Evolutionary conservation across 2,113 vertebrate genomes (phyloP).

Genomic region (Tragelaphus scriptus): DNA sequence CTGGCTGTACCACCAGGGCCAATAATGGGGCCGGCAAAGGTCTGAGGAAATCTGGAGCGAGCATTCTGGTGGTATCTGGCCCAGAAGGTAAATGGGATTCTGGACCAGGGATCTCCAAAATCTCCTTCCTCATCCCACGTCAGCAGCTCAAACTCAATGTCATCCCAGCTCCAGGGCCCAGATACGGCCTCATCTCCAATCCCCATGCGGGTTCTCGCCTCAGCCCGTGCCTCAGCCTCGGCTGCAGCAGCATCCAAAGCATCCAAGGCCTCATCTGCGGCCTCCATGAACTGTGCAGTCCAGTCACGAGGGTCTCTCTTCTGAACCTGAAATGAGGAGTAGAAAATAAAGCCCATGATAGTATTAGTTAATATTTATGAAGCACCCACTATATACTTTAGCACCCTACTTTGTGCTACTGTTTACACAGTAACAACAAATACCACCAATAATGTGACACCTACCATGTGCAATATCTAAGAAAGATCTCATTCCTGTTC

Average conservation of each 20-base stretch:
- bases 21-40: conserved; percentile 65
- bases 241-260: conserved; percentile 71
- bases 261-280: conserved; percentile 70
- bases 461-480: background rate
- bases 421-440: background rate
- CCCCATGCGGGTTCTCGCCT: conserved; percentile 70
- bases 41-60: conserved; percentile 69
- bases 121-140: conserved; percentile 75
- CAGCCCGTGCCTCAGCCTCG: conserved; percentile 68
- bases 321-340: conserved; percentile 59
- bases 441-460: background rate
- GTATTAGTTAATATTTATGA: background rate
- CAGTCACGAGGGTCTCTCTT: conserved; percentile 72
- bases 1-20: conserved; percentile 55
- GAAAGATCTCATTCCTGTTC: conserved; percentile 1
- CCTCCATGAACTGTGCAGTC: conserved; percentile 73
- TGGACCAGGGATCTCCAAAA: conserved; percentile 71
- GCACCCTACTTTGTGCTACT: background rate
- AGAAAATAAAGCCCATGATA: conserved; percentile 22
- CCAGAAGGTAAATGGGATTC: conserved; percentile 73
- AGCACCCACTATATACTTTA: background rate
- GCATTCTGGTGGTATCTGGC: conserved; percentile 73
- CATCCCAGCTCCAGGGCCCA: conserved; percentile 75
- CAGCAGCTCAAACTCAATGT: conserved; percentile 73
- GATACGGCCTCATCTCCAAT: conserved; percentile 72